Base-by-base conservation (phyloP, 2,797 vertebrate species). In the Margarornis squamiger region DNA sequence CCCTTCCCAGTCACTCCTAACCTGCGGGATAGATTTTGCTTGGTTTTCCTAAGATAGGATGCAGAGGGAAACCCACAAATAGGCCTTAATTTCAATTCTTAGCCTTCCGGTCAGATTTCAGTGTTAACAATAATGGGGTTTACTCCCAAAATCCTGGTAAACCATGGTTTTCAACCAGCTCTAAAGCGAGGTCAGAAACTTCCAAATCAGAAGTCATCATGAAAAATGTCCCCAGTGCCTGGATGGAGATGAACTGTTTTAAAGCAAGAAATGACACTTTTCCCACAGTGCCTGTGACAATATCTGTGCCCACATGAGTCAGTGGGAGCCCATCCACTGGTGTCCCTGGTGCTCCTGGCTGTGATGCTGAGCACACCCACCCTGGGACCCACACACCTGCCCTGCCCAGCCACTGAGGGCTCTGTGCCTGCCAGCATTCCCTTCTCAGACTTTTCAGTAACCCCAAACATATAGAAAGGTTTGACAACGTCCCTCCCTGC, bases 151-250 rank as follows among this genome's bases (percentile, higher is more conserved):
- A 45, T 43, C 51, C 26, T 2, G 1, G 30, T 52, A 92, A 90
- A 76, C 6, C 14, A 30, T 67, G 65, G 29, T 62, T 89, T 87
- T 84, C 74, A 89, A 9, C 24, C 30, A 71, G 22, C 45, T 73
- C 38, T 61, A 59, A 67, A 82, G 32, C 0, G 10, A 92, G 54
- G 59, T 41, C 46, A 61, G 57, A 87, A 63, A 21, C 59, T 46
- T 86, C 32, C 55, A 51, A 70, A 86, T 19, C 3, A 2, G 29
- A 84, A 83, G 24, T 46, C 1, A 1, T 27, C 0, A 0, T 36
- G 65, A 77, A 86, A 79, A 83, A 62, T 24, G 46, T 7, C 43
- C 22, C 45, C 29, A 34, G 2, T 76, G 19, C 14, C 52, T 59
- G 45, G 6, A 26, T 51, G 34, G 12, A 39, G n/a, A 55, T 21